Percentiles rank a stretch among this genome's conserved stretches.
Evolutionary conservation across 2,113 vertebrate genomes (phyloP).

Genomic region (Macrotus californicus): DNA sequence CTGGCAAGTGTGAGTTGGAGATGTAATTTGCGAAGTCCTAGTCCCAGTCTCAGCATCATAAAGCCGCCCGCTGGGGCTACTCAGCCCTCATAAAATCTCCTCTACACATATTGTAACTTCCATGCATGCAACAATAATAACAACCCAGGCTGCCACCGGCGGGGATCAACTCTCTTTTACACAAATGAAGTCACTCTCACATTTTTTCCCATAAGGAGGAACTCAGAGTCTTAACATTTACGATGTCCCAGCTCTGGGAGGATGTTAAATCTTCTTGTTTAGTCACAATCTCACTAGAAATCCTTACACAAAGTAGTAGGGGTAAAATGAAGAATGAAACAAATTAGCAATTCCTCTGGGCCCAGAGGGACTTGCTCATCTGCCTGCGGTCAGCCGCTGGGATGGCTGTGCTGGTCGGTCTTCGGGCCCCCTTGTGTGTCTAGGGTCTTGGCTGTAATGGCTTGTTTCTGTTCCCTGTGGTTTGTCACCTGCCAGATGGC

Average conservation of each 20-base stretch:
- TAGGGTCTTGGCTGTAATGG: neutral
- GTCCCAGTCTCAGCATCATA: neutral
- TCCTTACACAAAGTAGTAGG: neutral
- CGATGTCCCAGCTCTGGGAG: neutral
- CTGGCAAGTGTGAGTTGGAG: neutral
- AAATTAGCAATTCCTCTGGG: neutral
- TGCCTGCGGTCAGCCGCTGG: neutral
- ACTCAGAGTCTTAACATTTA: neutral
- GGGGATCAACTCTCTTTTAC: neutral
- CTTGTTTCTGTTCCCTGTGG: neutral
- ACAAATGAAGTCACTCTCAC: neutral
- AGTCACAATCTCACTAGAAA: neutral
- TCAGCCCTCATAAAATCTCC: neutral
- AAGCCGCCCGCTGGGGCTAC: neutral
- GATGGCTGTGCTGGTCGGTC: neutral
- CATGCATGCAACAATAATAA: neutral
- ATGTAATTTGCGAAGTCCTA: neutral
- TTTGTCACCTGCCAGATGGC: constrained; percentile 16
- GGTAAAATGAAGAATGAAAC: neutral
- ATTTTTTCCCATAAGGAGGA: neutral
- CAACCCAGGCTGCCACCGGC: neutral
- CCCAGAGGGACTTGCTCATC: neutral
- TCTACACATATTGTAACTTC: neutral
- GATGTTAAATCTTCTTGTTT: neutral
- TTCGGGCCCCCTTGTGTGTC: neutral